Evolutionary conservation across 2,113 vertebrate genomes (phyloP), one percentile per base, ranked within the genome.

Genomic region (Piprites chloris): DNA sequence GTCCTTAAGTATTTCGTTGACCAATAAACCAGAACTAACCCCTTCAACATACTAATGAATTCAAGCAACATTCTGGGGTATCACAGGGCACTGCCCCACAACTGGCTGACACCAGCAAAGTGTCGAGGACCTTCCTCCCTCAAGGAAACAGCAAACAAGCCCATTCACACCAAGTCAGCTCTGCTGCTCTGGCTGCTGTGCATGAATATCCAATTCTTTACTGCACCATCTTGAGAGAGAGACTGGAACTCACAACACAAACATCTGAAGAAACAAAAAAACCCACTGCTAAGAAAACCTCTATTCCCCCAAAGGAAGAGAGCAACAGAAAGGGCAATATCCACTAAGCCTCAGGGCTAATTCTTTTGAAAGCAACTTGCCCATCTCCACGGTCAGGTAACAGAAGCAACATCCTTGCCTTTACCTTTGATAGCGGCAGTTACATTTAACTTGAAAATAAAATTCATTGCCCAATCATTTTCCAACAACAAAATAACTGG

Each of bases 171-270:
- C 47, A 35, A 46, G 32, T 26, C 49, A 88, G 30, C 35, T 89
- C 74, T 66, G 53, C 50, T 32, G 69, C 65, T 76, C 47, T 47
- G 67, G 23, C 24, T 0, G 0, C 46, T 32, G 37, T 11, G 10
- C 71, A 37, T 2, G 3, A 53, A 37, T 0, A 1, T 1, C 19
- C 0, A 2, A 56, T 30, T 69, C 46, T 52, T 77, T 23, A 72
- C 61, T 49, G 42, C 47, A 30, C 5, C 8, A 6, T 18, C 52
- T 17, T 39, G 37, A 53, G 58, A 78, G 28, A 84, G 33, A 80
- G 12, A 55, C 44, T 59, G n/a, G 5, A 74, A 67, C 44, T 58
- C 55, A 14, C 30, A 69, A 67, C 23, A 59, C 1, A 1, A 72
- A 52, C 11, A 21, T 44, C 17, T 23, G 5, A 24, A 56, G 26